Percentiles rank a stretch among this genome's conserved stretches.
Evolutionary conservation across 2,113 vertebrate species (phyloP).

Genomic region (Pterocles gutturalis): DNA sequence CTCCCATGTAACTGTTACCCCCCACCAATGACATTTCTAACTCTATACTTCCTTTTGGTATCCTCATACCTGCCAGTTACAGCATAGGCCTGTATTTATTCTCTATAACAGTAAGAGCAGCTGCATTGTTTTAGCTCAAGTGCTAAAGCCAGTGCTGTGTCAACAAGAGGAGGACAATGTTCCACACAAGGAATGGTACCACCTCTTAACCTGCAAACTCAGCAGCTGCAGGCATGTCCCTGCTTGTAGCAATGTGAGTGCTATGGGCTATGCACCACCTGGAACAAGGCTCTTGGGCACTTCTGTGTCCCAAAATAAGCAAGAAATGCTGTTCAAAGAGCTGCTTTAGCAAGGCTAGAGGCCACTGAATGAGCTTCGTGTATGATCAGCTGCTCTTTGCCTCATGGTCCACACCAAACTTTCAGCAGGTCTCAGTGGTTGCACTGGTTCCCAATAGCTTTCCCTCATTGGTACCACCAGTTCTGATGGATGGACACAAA

Average conservation of each 20-base stretch:
- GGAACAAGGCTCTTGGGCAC: not conserved
- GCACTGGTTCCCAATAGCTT: not conserved
- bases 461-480: not conserved
- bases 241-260: not conserved
- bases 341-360: not conserved
- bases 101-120: too few species aligned
- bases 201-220: not conserved
- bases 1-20: not conserved
- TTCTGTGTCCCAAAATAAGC: not conserved
- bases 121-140: not conserved
- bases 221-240: not conserved
- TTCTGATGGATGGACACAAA: not conserved
- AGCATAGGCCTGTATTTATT: accelerated
- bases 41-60: accelerated
- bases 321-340: not conserved
- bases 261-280: accelerated
- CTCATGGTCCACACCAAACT: accelerated
- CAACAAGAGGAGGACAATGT: accelerated
- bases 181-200: not conserved
- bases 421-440: accelerated
- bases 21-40: accelerated
- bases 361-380: not conserved
- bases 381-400: not conserved
- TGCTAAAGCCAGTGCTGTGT: not conserved
- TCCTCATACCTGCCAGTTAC: accelerated